These are phyloP conservation scores for Hypena proboscidalis DNA, from an alignment of 2,888 invertebrate species.

Conservation along the genomic window DNA sequence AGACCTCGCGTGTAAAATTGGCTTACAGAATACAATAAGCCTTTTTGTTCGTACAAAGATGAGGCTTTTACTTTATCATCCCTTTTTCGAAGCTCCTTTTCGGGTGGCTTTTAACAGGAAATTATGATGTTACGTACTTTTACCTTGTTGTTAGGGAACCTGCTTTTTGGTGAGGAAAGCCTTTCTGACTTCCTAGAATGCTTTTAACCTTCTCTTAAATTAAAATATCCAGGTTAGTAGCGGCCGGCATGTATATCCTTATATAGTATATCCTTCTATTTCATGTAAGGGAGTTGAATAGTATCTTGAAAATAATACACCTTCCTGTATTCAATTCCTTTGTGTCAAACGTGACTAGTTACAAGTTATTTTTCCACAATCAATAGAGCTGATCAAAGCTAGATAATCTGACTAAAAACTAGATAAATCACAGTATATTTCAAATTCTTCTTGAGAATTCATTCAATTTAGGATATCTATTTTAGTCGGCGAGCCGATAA, in stretches of 20 bases:
- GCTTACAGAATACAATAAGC: conserved; percentile 66
- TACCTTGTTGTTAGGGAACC: conserved; percentile 27
- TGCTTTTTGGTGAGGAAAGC: conserved; percentile 32
- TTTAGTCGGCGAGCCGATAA: conserved; percentile 24
- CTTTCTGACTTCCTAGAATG: conserved; percentile 21
- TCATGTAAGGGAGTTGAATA: too few species aligned
- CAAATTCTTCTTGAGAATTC: too few species aligned
- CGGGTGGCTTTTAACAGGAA: conserved; percentile 63
- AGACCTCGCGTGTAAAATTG: conserved; percentile 55
- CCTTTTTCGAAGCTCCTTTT: conserved; percentile 52
- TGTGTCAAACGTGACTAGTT: too few species aligned
- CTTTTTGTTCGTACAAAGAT: conserved; percentile 64
- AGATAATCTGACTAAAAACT: too few species aligned
- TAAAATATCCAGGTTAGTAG: background rate
- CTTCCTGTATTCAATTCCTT: too few species aligned
- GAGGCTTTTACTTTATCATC: conserved; percentile 65
- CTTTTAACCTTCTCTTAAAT: conserved; percentile 3
- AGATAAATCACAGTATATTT: too few species aligned
- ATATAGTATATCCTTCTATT: too few species aligned
- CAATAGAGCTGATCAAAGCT: too few species aligned
- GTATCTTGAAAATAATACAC: too few species aligned
- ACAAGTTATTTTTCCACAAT: too few species aligned
- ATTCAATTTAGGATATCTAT: conserved; percentile 18
- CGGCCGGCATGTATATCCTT: too few species aligned
- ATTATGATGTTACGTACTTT: conserved; percentile 63